phyloP scores from a whole-genome alignment of 2,797 vertebrate species.

The Dendrocincla tyrannina region DNA sequence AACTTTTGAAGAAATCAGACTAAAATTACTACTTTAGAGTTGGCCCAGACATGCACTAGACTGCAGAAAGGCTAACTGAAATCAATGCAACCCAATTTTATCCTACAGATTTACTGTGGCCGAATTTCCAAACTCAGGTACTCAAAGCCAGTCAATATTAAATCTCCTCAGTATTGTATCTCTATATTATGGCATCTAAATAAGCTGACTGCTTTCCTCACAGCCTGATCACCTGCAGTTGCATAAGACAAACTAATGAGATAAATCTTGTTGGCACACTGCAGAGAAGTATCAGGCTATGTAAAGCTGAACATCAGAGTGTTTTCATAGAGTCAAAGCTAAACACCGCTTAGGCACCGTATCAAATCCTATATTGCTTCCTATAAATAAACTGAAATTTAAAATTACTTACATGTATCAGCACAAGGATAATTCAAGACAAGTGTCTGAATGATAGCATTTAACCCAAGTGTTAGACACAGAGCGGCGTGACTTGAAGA shows the following conservation, averaged over 20 bases:
- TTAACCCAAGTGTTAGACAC: not conserved
- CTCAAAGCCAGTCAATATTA: not conserved
- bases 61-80: not conserved
- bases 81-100: not conserved
- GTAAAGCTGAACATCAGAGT: not conserved
- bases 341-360: not conserved
- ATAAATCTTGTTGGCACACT: not conserved
- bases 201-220: not conserved
- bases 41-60: not conserved
- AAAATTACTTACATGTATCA: not conserved
- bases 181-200: not conserved
- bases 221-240: not conserved
- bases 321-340: not conserved
- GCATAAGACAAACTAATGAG: not conserved
- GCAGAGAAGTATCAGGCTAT: not conserved
- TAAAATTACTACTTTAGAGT: not conserved
- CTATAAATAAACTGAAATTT: not conserved
- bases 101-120: not conserved
- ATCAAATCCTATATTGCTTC: not conserved
- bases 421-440: not conserved
- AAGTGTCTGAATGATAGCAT: not conserved
- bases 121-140: not conserved
- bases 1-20: not conserved
- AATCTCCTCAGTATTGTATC: not conserved
- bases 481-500: not conserved